These are phyloP conservation scores for Hylyphantes graminicola DNA, from an alignment of 1,140 invertebrate species.

Conservation along the genomic window DNA sequence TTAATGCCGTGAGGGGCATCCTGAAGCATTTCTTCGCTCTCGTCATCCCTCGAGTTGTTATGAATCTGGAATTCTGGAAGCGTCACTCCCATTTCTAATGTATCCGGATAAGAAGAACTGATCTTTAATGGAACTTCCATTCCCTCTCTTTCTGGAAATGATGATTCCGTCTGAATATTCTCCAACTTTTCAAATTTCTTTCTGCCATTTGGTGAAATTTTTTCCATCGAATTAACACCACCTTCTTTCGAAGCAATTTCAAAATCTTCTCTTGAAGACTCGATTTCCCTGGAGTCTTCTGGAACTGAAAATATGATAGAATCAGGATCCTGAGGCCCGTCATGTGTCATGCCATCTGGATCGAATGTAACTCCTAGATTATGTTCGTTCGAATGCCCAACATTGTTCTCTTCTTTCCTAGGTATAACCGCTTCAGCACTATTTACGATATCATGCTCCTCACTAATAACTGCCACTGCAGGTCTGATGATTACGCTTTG, in stretches of 20 bases:
- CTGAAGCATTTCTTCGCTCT: conserved; percentile 35
- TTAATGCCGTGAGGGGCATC: not conserved
- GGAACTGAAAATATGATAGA: conserved; percentile 28
- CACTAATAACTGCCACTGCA: not conserved
- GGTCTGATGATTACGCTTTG: not conserved
- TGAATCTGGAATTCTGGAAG: not conserved
- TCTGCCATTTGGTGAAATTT: not conserved
- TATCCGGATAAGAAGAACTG: not conserved
- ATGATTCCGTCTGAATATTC: not conserved
- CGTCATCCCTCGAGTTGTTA: not conserved
- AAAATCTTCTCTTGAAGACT: not conserved
- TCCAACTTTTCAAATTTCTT: not conserved
- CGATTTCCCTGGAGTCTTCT: not conserved
- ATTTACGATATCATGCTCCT: no score
- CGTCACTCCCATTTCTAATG: not conserved
- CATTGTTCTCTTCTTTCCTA: not conserved
- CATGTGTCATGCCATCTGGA: conserved; percentile 41
- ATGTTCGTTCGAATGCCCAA: not conserved
- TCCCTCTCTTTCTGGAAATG: not conserved
- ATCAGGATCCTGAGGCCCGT: conserved; percentile 39
- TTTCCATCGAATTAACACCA: not conserved
- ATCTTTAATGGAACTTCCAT: no score
- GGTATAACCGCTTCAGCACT: not conserved
- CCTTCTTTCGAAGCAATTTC: not conserved
- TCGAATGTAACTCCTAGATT: conserved; percentile 13